Evolutionary conservation across 2,113 vertebrate genomes (phyloP), one percentile per base, ranked within the genome.

Genomic region (Turnix velox): DNA sequence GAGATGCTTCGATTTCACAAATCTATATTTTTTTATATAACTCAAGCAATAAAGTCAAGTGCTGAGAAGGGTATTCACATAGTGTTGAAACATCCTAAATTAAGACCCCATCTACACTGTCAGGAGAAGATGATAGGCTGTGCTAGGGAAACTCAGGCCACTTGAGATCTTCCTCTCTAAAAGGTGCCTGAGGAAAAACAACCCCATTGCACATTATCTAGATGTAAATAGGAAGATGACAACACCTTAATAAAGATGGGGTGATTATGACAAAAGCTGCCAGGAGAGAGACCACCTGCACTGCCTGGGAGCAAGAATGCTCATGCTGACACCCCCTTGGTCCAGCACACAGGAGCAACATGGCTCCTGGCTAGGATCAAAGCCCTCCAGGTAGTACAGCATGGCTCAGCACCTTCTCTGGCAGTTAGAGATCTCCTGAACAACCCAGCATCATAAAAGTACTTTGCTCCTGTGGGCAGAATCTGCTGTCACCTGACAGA

Each of bases 251-350:
- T 25, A 83, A 66, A 80, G 9, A 28, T 2, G 3, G 16, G 10
- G 6, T 7, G 9, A 27, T 28, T 39, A 49, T 23, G 62, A 57
- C 5, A 52, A 33, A 57, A 43, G 12, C 14, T 61, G 9, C 35
- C 10, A n/a, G 18, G 27, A 54, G 8, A 1, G 0, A 68, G 59
- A 28, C 3, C 24, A n/a, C 18, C 19, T 28, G 25, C n/a, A 17
- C 12, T 1, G 0, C 18, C 37, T 42, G 27, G 42, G n/a, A 52
- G 30, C 58, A 68, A 33, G 67, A 68, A 31, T 8, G 23, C 30
- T 25, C 12, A 15, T 7, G 18, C 9, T 27, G n/a, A 30, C 7
- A 14, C 16, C 42, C 17, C 9, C 1, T 25, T 15, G 14, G 20
- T 59, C 48, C 35, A 40, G 35, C 7, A 18, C 23, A 12, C 13